Percentiles rank a stretch among this genome's conserved stretches.
Evolutionary conservation across 92 coral and sea anemone species (phyloP).

Genomic region (Actinernus sp.): DNA sequence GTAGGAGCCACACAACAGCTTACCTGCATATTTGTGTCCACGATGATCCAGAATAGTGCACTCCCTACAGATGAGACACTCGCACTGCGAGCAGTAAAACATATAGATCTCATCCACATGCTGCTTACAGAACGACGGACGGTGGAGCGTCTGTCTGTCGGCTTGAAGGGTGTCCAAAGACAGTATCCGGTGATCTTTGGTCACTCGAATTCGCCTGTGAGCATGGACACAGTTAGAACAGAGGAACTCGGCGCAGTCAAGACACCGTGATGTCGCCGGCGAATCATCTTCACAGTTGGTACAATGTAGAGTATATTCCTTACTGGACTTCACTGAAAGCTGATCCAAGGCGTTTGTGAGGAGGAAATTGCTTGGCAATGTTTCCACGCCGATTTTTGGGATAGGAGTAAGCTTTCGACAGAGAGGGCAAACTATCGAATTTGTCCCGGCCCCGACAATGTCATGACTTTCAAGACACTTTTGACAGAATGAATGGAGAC

Average conservation of each 20-base stretch:
- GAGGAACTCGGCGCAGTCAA: constrained; percentile 93
- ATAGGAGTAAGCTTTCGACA: constrained; percentile 89
- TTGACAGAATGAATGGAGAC: constrained; percentile 87
- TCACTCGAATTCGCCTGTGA: constrained; percentile 87
- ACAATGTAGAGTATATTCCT: constrained; percentile 85
- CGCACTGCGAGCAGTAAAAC: constrained; percentile 87
- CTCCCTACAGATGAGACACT: constrained; percentile 85
- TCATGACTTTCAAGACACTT: constrained; percentile 91
- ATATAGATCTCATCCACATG: constrained; percentile 87
- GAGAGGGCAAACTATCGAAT: constrained; percentile 85
- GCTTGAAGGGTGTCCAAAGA: constrained; percentile 92
- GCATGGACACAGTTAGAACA: constrained; percentile 91
- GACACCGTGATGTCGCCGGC: constrained; percentile 85
- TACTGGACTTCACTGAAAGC: constrained; percentile 87
- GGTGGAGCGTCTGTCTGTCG: constrained; percentile 85
- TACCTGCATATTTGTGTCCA: constrained; percentile 91
- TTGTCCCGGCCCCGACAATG: constrained; percentile 89
- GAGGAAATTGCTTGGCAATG: constrained; percentile 76
- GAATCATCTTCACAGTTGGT: constrained; percentile 92
- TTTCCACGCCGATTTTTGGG: constrained; percentile 68
- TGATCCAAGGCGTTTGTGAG: constrained; percentile 90
- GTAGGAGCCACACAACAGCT: too few relatives aligned
- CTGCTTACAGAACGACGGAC: constrained; percentile 83
- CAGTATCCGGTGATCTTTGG: constrained; percentile 88
- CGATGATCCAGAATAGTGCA: constrained; percentile 90